Percentiles rank a stretch among this genome's conserved stretches.
phyloP scores from a whole-genome alignment of 2,888 invertebrate genomes.

The Drosophila monieri region DNA sequence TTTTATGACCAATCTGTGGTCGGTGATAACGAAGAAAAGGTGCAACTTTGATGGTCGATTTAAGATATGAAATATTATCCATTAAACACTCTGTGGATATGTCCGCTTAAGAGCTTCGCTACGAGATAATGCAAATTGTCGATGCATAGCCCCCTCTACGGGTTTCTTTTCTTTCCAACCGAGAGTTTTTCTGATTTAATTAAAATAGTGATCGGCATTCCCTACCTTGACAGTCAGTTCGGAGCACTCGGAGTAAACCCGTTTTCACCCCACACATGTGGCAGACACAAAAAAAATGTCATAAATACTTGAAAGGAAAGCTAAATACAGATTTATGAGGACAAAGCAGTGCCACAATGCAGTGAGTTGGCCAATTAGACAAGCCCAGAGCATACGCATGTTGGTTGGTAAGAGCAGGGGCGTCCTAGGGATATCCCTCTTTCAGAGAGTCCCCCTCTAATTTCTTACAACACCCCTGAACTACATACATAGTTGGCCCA shows the following conservation, averaged over 20 bases:
- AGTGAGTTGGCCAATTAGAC: conserved; percentile 61
- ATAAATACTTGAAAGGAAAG: conserved; percentile 46
- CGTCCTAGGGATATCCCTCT: neutral
- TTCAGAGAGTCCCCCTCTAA: neutral
- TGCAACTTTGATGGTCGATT: conserved; percentile 47
- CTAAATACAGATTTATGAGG: conserved; percentile 45
- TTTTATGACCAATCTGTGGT: conserved; percentile 45
- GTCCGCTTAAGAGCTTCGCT: neutral
- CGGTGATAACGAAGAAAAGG: conserved; percentile 27
- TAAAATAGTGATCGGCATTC: conserved; percentile 23
- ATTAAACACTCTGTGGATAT: conserved; percentile 27
- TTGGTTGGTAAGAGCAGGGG: neutral
- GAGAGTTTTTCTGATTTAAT: conserved; percentile 22
- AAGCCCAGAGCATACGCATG: conserved; percentile 46
- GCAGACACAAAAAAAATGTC: conserved; percentile 14
- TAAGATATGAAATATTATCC: conserved; percentile 45
- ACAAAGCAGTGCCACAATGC: conserved; percentile 36
- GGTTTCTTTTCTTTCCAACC: neutral
- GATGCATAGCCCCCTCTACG: conserved; percentile 10
- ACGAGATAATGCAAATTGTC: conserved; percentile 25
- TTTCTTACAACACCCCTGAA: neutral
- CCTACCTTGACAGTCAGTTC: conserved; percentile 2
- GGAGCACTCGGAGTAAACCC: conserved; percentile 15
- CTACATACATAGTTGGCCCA: conserved; percentile 22
- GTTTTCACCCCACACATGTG: conserved; percentile 31